Base-by-base conservation (phyloP, 1,140 invertebrate genomes). In the Drosophila sp. region DNA sequence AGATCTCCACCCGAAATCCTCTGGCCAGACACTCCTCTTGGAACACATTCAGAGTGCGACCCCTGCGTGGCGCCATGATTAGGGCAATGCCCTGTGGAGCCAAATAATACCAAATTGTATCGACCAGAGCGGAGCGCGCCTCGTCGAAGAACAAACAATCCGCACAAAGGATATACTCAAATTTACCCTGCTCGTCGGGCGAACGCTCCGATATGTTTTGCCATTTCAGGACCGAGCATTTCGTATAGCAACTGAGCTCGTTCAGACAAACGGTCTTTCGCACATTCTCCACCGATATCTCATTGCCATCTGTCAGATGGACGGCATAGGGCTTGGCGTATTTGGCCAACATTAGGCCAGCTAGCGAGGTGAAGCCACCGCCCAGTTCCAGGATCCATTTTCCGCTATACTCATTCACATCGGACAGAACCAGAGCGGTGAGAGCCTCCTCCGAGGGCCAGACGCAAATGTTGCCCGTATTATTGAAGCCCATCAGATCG, bases 371-470 rank as follows among this genome's bases (percentile, higher is more conserved):
- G 96, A 98, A 97, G 0, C 97, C 97, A 8, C 96, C 96, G 3
- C 97, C 97, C 32, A 97, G 92, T 91, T 97, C 97, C 77, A 97
- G 92, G 2, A 97, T 94, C 74, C 92, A 94, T 87, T 95, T 95
- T 69, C 93, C 93, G 2, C 93, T 92, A 85, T 97, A 97, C 23
- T 95, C 90, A 3, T 93, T 73, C 41, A 93, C 91, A 90, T 97
- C 95, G 72, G 94, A 94, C 38, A 97, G 92, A 68, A 95, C 93
- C 90, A 96, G 96, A 79, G 96, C 95, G 1, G 96, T 94, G 30
- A 98, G 91, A 6, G 97, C 95, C 92, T 97, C 97, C 92, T 98
- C 97, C 3, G 97, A 97, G 7, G 97, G 97, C 97, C 97, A 98
- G 1, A 98, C 95, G 93, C 96, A 97, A 2, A 98, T 94, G 92